Base-by-base conservation (phyloP, 2,797 vertebrate species). In the Crenuchus spilurus region DNA sequence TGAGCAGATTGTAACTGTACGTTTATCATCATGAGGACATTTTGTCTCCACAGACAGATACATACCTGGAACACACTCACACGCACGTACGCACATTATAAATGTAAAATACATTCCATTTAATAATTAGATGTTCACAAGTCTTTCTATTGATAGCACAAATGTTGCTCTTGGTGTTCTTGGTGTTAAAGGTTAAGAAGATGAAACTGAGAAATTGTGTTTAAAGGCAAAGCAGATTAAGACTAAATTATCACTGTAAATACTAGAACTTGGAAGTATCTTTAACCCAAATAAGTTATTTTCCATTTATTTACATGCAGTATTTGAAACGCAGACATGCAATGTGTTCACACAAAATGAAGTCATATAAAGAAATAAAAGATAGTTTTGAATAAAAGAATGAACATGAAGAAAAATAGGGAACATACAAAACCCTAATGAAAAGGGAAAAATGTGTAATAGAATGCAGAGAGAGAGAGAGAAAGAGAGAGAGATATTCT, bases 111-210 rank as follows among this genome's bases (percentile, higher is more conserved):
- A 14, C 57, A 8, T 28, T 54, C 8, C 57, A 1, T 28, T 4
- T 22, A 2, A 22, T 18, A 71, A 61, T 39, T 31, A 31, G 30
- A 42, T 24, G 30, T 13, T 11, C 22, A 22, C 6, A 26, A 28
- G 44, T 31, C 35, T 41, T 63, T 52, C 20, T 26, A 71, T 28
- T 46, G 4, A 31, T 16, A 33, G 13, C 37, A n/a, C 46, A 6
- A 10, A 31, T 7, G n/a, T 20, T 16, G 48, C 26, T 22, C 13
- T 42, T 7, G 46, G 26, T 11, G 4, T 37, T 60, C 57, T 39
- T 37, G 30, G 31, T 60, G 31, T 60, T 54, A 22, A 64, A 72
- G 11, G 70, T 35, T 30, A 31, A 31, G 7, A 7, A n/a, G 37
- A 73, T 44, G 24, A 11, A 13, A 31, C 52, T 55, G 52, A 31